Percentiles rank a stretch among this genome's conserved stretches.
phyloP scores from a whole-genome alignment of 2,888 invertebrate species.

The Agrypnus murinus region DNA sequence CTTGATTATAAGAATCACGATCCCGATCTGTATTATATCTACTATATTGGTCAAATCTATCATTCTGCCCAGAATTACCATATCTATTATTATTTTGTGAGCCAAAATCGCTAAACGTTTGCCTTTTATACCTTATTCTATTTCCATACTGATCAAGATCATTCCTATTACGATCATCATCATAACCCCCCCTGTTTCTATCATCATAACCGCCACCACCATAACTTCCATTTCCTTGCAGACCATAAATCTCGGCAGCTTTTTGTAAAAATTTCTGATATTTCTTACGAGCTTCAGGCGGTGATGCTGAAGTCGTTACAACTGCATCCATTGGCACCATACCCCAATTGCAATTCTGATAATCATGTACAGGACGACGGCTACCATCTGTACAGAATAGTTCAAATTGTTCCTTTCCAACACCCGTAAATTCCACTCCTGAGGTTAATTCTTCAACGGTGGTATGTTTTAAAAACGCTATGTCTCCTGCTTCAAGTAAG shows the following conservation, averaged over 20 bases:
- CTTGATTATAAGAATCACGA: constrained; percentile 16
- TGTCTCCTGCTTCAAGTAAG: constrained; percentile 87
- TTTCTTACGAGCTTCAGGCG: constrained; percentile 73
- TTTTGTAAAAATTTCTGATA: constrained; percentile 81
- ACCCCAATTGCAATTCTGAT: constrained; percentile 89
- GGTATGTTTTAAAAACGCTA: constrained; percentile 92
- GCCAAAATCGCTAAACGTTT: constrained; percentile 33
- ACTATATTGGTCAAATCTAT: constrained; percentile 56
- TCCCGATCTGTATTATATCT: constrained; percentile 22
- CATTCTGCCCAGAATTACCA: constrained; percentile 52
- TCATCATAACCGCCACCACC: constrained; percentile 53
- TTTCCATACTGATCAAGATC: constrained; percentile 57
- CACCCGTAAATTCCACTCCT: constrained; percentile 75
- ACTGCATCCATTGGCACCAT: constrained; percentile 87
- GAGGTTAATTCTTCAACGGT: constrained; percentile 83
- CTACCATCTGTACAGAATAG: constrained; percentile 88
- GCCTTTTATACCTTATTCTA: constrained; percentile 61
- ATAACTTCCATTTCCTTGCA: constrained; percentile 55
- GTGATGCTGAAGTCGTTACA: constrained; percentile 88
- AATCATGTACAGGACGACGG: constrained; percentile 80
- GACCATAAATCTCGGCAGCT: constrained; percentile 74
- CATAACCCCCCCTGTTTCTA: constrained; percentile 34
- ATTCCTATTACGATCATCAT: constrained; percentile 61
- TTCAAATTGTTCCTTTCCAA: constrained; percentile 83
- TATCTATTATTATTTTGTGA: constrained; percentile 58